These are phyloP conservation scores for Discoglossus pictus DNA, from an alignment of 2,797 vertebrate species.

Conservation along the genomic window DNA sequence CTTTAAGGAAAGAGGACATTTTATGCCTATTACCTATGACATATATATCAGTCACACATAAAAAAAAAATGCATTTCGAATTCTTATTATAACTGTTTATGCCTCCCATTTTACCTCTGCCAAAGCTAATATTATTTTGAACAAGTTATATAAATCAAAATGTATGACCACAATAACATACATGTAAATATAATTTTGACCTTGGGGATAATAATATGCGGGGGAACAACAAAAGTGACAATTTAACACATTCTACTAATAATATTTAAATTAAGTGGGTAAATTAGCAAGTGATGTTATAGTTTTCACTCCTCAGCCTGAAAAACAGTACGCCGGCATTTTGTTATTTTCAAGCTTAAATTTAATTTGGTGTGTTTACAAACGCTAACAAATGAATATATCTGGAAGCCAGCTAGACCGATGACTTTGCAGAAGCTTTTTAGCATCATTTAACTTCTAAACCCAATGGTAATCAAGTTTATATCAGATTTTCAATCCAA, in stretches of 20 bases:
- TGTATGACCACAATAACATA: conserved; percentile 38
- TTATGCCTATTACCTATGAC: too few relatives aligned
- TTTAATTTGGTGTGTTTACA: conserved; percentile 33
- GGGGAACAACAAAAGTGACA: conserved; percentile 7
- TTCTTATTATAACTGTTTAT: too few relatives aligned
- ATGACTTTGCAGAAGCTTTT: conserved; percentile 23
- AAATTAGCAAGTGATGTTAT: conserved; percentile 20
- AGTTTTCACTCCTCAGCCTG: neutral
- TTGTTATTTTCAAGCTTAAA: conserved; percentile 46
- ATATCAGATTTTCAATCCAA: conserved; percentile 29
- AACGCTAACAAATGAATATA: conserved; percentile 22
- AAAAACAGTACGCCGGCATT: conserved; percentile 7
- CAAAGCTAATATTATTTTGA: too few relatives aligned
- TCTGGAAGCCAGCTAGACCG: conserved; percentile 20
- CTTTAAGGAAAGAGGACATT: too few relatives aligned
- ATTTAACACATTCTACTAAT: conserved; percentile 7
- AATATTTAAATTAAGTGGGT: conserved; percentile 39
- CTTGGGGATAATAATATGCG: neutral
- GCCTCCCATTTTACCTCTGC: too few relatives aligned
- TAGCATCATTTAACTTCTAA: conserved; percentile 38
- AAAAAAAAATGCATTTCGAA: too few relatives aligned
- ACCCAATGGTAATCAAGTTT: conserved; percentile 31
- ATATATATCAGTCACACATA: too few relatives aligned
- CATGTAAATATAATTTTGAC: neutral
- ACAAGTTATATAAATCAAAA: neutral